Base-by-base conservation (phyloP, 92 coral and sea anemone genomes). In the Actinernus sp. region DNA sequence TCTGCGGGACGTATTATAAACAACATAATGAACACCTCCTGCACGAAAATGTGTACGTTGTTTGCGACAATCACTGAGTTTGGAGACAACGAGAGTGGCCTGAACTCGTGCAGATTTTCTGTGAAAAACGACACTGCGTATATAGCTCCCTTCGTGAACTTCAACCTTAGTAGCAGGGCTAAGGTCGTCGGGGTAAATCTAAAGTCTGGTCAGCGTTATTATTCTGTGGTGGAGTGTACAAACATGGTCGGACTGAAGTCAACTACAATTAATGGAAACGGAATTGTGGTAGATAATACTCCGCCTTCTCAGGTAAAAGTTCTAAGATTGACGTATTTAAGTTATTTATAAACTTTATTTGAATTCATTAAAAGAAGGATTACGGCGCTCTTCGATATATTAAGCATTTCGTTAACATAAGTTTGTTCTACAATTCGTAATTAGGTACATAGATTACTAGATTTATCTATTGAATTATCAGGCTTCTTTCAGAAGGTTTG, bases 271-370 rank as follows among this genome's bases (percentile, higher is more conserved):
- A 58, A 65, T 9, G 69, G 76, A 14, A 9, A 17, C 6, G 75
- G 75, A 68, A 60, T 79, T 5, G 39, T 62, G 7, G 83, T 89
- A 25, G 96, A 89, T 50, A 77, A 74, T 57, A 85, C 92, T 4
- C 92, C 92, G 28, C 96, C 96, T 1, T 66, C 55, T 19, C 68
- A 61, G 85, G 96, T 89, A 74, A 67, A n/a, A n/a, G n/a, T n/a
- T n/a, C n/a, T n/a, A n/a, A n/a, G n/a, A n/a, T n/a, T n/a, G n/a
- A n/a, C n/a, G n/a, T n/a, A n/a, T n/a, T n/a, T n/a, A n/a, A n/a
- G n/a, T n/a, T n/a, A n/a, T n/a, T n/a, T n/a, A n/a, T n/a, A n/a
- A n/a, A n/a, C n/a, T n/a, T n/a, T n/a, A n/a, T n/a, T n/a, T n/a
- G n/a, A n/a, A n/a, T n/a, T n/a, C n/a, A n/a, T n/a, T n/a, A n/a